Conservation (phyloP, 2,113 vertebrate species). For the Antechinus flavipes region DNA sequence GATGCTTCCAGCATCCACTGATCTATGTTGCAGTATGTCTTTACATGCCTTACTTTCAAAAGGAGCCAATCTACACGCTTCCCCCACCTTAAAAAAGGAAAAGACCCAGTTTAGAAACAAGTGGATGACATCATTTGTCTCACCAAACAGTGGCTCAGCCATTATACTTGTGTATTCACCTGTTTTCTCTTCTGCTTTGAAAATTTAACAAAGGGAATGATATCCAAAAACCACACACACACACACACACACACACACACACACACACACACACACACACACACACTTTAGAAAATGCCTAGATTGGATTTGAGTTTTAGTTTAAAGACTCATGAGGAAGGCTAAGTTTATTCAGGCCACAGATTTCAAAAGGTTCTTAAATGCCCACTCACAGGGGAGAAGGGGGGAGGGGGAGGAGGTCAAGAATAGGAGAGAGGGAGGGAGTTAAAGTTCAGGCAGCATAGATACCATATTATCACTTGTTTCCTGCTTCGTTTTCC, state of each 20-base stretch:
- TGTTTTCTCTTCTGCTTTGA: slow-evolving; percentile 28
- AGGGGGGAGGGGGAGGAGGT: neutral
- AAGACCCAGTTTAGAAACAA: neutral
- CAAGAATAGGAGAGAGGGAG: no score
- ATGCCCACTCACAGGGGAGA: neutral
- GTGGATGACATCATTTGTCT: neutral
- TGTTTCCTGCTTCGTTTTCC: neutral
- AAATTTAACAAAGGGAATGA: slow-evolving; percentile 33
- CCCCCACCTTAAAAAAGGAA: neutral
- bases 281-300: neutral
- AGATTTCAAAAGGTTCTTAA: neutral
- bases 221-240: neutral
- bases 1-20: neutral
- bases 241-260: neutral
- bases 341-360: slow-evolving; percentile 19
- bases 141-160: neutral
- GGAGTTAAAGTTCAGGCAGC: neutral
- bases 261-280: neutral
- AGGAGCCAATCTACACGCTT: neutral
- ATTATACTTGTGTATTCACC: neutral
- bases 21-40: neutral
- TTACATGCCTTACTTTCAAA: neutral
- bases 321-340: neutral
- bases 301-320: slow-evolving; percentile 1
- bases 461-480: neutral